Conservation (phyloP, 2,888 invertebrate genomes). For the Perdita meconis region DNA sequence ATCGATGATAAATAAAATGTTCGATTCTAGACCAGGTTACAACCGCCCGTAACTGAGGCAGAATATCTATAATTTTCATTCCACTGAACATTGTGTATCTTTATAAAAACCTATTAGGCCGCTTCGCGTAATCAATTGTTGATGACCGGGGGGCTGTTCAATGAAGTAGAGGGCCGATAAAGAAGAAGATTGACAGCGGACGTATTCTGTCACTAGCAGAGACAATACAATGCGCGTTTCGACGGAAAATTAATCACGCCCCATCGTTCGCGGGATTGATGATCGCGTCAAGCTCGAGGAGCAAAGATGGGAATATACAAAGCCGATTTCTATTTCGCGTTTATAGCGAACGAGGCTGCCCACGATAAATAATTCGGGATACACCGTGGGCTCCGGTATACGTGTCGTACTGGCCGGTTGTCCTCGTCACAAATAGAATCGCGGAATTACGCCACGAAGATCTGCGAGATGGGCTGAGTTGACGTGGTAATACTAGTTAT, state of each 20-base stretch:
- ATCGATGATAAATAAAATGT: no score
- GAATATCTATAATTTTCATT: no score
- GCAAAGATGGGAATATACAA: conserved; percentile 57
- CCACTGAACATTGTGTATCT: no score
- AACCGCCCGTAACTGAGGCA: no score
- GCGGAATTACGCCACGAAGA: conserved; percentile 75
- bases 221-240: conserved; percentile 38
- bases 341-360: conserved; percentile 19
- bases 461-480: conserved; percentile 66
- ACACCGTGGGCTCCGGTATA: conserved; percentile 60
- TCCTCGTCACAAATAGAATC: conserved; percentile 77
- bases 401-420: conserved; percentile 66
- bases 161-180: conserved; percentile 38
- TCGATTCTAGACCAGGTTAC: no score
- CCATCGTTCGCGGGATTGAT: conserved; percentile 50
- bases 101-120: not conserved
- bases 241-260: conserved; percentile 51
- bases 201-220: conserved; percentile 51
- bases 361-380: conserved; percentile 71
- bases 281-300: conserved; percentile 28
- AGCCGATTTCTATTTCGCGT: conserved; percentile 63
- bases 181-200: conserved; percentile 46
- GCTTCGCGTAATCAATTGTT: conserved; percentile 31
- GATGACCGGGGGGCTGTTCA: conserved; percentile 33
- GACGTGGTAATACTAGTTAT: conserved; percentile 82